Conservation (phyloP, 2,113 vertebrate genomes). For the Limanda limanda region DNA sequence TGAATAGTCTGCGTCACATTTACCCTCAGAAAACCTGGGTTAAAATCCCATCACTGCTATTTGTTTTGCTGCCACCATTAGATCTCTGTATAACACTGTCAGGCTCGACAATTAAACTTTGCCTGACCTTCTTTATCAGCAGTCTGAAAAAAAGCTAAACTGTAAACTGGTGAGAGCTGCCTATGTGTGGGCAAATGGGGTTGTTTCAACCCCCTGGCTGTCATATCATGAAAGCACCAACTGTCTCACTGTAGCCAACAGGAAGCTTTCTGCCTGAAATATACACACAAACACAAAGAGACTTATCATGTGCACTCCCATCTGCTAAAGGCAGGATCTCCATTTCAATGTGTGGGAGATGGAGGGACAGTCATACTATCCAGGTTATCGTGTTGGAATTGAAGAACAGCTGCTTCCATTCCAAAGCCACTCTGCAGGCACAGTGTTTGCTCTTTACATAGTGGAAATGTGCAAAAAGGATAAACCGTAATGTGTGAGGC, state of each 20-base stretch:
- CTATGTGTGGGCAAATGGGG: neutral
- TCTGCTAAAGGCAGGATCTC: constrained; percentile 23
- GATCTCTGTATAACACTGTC: no score
- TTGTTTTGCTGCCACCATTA: no score
- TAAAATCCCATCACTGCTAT: neutral
- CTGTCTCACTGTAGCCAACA: constrained; percentile 4
- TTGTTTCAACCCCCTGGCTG: neutral
- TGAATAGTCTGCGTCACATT: neutral
- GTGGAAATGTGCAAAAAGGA: constrained; percentile 5
- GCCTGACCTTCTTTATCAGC: neutral
- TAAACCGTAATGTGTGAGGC: no score
- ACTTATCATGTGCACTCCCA: neutral
- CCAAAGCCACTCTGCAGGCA: constrained; percentile 32
- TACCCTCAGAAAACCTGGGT: neutral
- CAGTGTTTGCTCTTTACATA: constrained; percentile 46
- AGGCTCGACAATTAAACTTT: neutral
- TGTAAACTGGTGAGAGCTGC: neutral
- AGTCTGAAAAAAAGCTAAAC: neutral
- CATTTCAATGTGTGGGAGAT: constrained; percentile 5
- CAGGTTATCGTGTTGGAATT: constrained; percentile 41
- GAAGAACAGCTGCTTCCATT: constrained; percentile 43
- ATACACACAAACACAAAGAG: constrained; percentile 11
- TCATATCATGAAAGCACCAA: constrained; percentile 3
- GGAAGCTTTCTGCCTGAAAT: constrained; percentile 38
- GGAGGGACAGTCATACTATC: neutral